Evolutionary conservation across 37 sponge, comb jelly and placozoan species (phyloP).

Genomic region (Cliona cf. orientalis): DNA sequence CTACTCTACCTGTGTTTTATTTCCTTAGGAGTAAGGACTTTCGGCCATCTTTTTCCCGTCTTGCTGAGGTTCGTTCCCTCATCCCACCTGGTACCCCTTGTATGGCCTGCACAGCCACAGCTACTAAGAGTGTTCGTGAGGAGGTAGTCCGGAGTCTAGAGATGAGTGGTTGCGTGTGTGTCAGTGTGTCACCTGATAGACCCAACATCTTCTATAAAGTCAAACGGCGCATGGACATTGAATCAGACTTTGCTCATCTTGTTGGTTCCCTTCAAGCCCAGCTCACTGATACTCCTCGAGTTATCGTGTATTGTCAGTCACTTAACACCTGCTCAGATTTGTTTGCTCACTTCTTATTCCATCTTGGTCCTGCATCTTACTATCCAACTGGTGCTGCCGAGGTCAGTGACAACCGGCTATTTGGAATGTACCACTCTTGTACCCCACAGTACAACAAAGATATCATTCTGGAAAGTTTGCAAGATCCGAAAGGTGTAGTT

Average conservation of each 20-base stretch:
- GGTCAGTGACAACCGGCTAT: conserved; percentile 33
- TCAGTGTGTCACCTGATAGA: conserved; percentile 30
- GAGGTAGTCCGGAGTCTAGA: conserved; percentile 23
- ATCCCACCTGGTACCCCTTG: conserved; percentile 26
- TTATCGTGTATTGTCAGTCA: conserved; percentile 50
- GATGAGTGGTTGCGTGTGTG: conserved; percentile 15
- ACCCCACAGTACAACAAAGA: conserved; percentile 45
- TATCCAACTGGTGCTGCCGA: conserved; percentile 44
- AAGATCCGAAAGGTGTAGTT: conserved; percentile 34
- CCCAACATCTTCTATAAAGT: conserved; percentile 48
- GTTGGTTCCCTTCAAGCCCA: neutral
- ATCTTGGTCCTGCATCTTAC: conserved; percentile 20
- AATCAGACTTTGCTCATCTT: conserved; percentile 1
- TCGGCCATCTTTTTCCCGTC: conserved; percentile 48
- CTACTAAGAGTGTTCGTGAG: conserved; percentile 1
- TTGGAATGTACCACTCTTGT: conserved; percentile 46
- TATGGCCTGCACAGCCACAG: conserved; percentile 46
- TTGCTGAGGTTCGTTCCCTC: conserved; percentile 47
- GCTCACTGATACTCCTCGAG: neutral
- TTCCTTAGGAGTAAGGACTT: conserved; percentile 66
- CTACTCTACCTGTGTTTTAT: no score
- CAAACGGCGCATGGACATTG: neutral
- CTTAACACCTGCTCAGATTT: conserved; percentile 49
- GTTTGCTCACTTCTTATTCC: conserved; percentile 30
- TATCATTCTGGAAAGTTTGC: conserved; percentile 35